A percentile compares a stretch with the other conserved stretches of the same genome.
Conservation (phyloP, 2,888 invertebrate genomes). For the Formica aserva region DNA sequence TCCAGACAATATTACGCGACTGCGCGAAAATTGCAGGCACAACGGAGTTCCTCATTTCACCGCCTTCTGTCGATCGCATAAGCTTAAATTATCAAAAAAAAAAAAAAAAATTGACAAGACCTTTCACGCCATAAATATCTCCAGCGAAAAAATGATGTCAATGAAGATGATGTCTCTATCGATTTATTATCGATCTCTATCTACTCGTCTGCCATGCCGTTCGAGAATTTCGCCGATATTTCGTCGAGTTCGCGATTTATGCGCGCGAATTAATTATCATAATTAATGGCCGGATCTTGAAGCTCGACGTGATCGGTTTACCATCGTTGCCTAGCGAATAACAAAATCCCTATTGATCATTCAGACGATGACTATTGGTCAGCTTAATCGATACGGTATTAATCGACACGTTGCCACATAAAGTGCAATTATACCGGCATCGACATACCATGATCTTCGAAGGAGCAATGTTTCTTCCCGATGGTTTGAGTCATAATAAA, state of each 20-base stretch:
- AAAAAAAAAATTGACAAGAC: slow-evolving; percentile 21
- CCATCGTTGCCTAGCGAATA: slow-evolving; percentile 57
- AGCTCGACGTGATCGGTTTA: slow-evolving; percentile 59
- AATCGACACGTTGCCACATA: slow-evolving; percentile 72
- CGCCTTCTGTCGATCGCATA: not conserved
- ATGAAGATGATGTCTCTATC: not conserved
- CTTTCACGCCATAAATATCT: slow-evolving; percentile 22
- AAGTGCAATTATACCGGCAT: slow-evolving; percentile 69
- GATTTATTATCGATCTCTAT: slow-evolving; percentile 8
- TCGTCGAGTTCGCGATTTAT: slow-evolving; percentile 49
- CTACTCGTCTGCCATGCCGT: not conserved
- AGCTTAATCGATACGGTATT: slow-evolving; percentile 78
- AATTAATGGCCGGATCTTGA: slow-evolving; percentile 77
- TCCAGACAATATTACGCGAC: slow-evolving; percentile 4
- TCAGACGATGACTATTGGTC: slow-evolving; percentile 60
- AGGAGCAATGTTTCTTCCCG: slow-evolving; percentile 23
- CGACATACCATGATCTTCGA: slow-evolving; percentile 52
- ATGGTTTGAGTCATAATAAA: slow-evolving; percentile 25
- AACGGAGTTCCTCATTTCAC: not conserved
- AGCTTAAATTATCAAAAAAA: slow-evolving; percentile 33
- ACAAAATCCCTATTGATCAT: slow-evolving; percentile 69
- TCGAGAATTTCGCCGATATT: slow-evolving; percentile 39
- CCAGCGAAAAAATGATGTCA: not conserved
- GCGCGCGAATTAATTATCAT: slow-evolving; percentile 79
- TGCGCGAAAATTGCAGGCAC: slow-evolving; percentile 18